Conservation (phyloP, 1,140 invertebrate species). For the Eumaeus atala region DNA sequence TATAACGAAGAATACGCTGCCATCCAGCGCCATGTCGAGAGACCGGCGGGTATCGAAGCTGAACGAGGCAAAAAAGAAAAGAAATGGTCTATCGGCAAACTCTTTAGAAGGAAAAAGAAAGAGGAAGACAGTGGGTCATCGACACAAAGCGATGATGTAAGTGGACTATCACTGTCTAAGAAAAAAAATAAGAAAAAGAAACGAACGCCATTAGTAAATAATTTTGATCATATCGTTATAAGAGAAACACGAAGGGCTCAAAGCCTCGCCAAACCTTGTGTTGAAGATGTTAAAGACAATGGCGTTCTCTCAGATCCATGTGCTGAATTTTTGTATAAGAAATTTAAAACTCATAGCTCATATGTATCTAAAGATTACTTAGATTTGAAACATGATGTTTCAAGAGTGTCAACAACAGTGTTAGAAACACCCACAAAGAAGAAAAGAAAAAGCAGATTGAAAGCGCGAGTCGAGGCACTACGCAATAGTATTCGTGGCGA, state of each 20-base stretch:
- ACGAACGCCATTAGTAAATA: constrained; percentile 47
- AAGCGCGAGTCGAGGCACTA: constrained; percentile 79
- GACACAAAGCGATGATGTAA: constrained; percentile 77
- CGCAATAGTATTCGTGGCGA: constrained; percentile 76
- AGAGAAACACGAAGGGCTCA: constrained; percentile 64
- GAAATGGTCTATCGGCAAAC: constrained; percentile 83
- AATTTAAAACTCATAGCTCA: constrained; percentile 51
- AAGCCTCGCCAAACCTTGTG: constrained; percentile 59
- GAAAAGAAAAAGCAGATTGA: constrained; percentile 75
- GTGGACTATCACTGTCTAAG: constrained; percentile 67
- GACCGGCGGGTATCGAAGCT: constrained; percentile 39
- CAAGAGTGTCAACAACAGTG: constrained; percentile 61
- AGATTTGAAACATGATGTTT: constrained; percentile 50
- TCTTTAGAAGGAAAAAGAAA: constrained; percentile 81
- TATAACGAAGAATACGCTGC: constrained; percentile 57
- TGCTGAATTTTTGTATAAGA: constrained; percentile 68
- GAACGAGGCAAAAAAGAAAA: constrained; percentile 73
- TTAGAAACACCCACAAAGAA: constrained; percentile 74
- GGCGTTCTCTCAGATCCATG: constrained; percentile 74
- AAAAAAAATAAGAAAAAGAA: constrained; percentile 68
- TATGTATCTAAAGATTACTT: constrained; percentile 55
- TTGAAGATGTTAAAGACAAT: constrained; percentile 66
- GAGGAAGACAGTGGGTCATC: constrained; percentile 76
- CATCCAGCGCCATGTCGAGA: constrained; percentile 48
- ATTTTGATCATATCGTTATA: constrained; percentile 75